Percentiles rank a stretch among this genome's conserved stretches.
Evolutionary conservation across 92 coral and sea anemone species (phyloP).

Genomic region (Heliopora coerulea): DNA sequence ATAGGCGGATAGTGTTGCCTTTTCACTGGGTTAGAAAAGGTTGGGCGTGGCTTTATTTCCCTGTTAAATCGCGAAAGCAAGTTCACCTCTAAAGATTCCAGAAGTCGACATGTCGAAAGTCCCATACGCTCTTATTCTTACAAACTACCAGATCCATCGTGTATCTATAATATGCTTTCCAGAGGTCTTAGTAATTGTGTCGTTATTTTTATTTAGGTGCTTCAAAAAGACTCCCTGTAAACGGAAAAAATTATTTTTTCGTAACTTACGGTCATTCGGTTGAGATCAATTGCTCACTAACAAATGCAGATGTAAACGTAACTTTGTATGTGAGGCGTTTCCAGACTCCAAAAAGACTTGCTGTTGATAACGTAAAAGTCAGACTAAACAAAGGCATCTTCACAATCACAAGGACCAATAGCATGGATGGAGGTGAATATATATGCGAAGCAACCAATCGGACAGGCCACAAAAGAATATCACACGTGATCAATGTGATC

Average conservation of each 20-base stretch:
- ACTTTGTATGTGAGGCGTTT: slow-evolving; percentile 33
- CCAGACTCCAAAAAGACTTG: slow-evolving; percentile 14
- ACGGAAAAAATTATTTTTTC: slow-evolving; percentile 10
- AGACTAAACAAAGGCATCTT: slow-evolving; percentile 32
- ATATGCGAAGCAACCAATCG: slow-evolving; percentile 22
- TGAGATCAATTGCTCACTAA: slow-evolving; percentile 20
- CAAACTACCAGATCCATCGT: too few relatives aligned
- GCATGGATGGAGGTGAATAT: slow-evolving; percentile 36
- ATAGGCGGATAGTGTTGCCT: too few relatives aligned
- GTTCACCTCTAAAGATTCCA: too few relatives aligned
- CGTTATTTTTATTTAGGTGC: background rate
- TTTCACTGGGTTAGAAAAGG: too few relatives aligned
- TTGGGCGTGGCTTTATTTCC: too few relatives aligned
- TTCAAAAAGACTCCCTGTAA: background rate
- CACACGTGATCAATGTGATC: slow-evolving; percentile 9
- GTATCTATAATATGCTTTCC: too few relatives aligned
- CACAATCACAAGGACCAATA: slow-evolving; percentile 5
- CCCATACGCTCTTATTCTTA: too few relatives aligned
- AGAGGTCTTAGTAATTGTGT: too few relatives aligned
- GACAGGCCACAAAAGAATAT: slow-evolving; percentile 34
- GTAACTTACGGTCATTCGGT: slow-evolving; percentile 39
- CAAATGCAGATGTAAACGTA: slow-evolving; percentile 12
- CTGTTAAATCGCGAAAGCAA: too few relatives aligned
- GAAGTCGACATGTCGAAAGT: too few relatives aligned
- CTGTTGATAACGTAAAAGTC: slow-evolving; percentile 27